These are phyloP conservation scores for Epiblema foenella DNA, from an alignment of 2,888 invertebrate genomes.

Conservation along the genomic window DNA sequence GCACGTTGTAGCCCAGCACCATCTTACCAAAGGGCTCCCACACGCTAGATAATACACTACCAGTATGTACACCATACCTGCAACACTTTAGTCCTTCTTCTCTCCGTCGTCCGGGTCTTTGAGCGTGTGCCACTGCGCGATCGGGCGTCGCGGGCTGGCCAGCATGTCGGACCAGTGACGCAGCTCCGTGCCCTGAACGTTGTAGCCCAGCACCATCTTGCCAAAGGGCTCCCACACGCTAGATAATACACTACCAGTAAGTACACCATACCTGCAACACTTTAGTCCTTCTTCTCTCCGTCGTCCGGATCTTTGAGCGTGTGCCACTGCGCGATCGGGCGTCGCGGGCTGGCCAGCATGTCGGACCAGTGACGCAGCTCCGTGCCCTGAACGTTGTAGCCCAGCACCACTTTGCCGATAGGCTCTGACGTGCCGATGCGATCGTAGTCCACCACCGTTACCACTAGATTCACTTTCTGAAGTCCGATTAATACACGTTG, in stretches of 20 bases:
- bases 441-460: slow-evolving; percentile 99
- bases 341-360: slow-evolving; percentile 99
- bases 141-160: slow-evolving; percentile 99
- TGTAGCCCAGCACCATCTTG: slow-evolving; percentile 98
- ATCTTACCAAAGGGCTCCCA: slow-evolving; percentile 99
- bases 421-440: slow-evolving; percentile 99
- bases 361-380: slow-evolving; percentile 99
- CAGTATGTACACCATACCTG: slow-evolving; percentile 48
- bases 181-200: slow-evolving; percentile 98
- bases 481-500: slow-evolving; percentile 58
- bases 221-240: slow-evolving; percentile 99
- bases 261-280: slow-evolving; percentile 52
- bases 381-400: slow-evolving; percentile 98
- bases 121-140: slow-evolving; percentile 99
- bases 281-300: slow-evolving; percentile 93
- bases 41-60: slow-evolving; percentile 83
- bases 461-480: slow-evolving; percentile 99
- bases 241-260: slow-evolving; percentile 85
- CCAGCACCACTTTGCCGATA: slow-evolving; percentile 98
- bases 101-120: slow-evolving; percentile 98
- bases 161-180: slow-evolving; percentile 99
- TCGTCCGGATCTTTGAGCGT: slow-evolving; percentile 99
- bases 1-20: slow-evolving; percentile 98
- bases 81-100: slow-evolving; percentile 86
- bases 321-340: slow-evolving; percentile 99